Conservation (phyloP, 2,113 vertebrate genomes). For the Chrysemys picta region DNA sequence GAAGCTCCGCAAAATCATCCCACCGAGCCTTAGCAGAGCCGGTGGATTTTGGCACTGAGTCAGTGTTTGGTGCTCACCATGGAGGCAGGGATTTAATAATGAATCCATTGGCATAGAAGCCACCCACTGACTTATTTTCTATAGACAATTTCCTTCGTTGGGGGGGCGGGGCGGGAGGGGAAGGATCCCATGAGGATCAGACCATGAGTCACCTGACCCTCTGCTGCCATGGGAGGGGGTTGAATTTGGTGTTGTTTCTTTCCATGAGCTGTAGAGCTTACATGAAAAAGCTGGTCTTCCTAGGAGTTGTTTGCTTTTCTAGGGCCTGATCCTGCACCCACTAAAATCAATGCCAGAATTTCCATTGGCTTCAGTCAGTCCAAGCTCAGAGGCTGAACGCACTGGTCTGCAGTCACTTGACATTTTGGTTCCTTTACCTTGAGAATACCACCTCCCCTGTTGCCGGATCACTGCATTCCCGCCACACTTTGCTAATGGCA, state of each 20-base stretch:
- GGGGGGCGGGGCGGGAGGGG: too few species aligned
- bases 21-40: fast-evolving
- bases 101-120: not conserved
- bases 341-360: not conserved
- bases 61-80: not conserved
- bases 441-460: not conserved
- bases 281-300: not conserved
- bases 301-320: not conserved
- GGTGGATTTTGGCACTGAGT: not conserved
- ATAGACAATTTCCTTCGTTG: not conserved
- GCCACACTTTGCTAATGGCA: not conserved
- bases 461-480: not conserved
- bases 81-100: not conserved
- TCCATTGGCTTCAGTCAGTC: not conserved
- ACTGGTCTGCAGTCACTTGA: not conserved
- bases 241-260: not conserved
- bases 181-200: not conserved
- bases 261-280: not conserved
- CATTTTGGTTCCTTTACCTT: not conserved
- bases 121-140: not conserved
- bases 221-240: not conserved
- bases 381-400: not conserved
- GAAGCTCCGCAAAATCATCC: not conserved
- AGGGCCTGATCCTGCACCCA: not conserved
- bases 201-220: not conserved